These are phyloP conservation scores for Premnoplex brunnescens DNA, from an alignment of 2,797 vertebrate genomes.

Conservation along the genomic window DNA sequence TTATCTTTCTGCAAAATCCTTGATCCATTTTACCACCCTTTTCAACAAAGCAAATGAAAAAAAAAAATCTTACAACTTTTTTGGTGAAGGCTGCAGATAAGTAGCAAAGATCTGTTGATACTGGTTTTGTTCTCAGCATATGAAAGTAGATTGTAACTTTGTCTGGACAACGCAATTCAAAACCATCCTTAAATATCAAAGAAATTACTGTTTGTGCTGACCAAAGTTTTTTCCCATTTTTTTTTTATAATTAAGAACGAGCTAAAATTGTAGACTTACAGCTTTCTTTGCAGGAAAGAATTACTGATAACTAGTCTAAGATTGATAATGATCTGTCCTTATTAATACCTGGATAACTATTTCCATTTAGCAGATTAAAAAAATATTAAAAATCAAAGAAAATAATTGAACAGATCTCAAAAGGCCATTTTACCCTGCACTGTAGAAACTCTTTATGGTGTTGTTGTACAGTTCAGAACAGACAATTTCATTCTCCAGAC, in stretches of 20 bases:
- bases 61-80: background rate
- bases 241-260: background rate
- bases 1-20: background rate
- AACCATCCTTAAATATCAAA: background rate
- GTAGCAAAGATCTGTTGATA: background rate
- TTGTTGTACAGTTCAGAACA: background rate
- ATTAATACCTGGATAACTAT: background rate
- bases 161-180: background rate
- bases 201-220: background rate
- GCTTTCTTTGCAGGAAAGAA: background rate
- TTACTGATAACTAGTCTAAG: background rate
- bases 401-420: background rate
- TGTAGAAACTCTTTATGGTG: background rate
- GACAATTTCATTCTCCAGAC: background rate
- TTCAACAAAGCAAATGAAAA: background rate
- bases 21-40: background rate
- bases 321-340: background rate
- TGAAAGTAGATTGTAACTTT: background rate
- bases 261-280: background rate
- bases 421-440: background rate
- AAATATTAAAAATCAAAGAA: background rate
- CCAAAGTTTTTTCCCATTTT: background rate
- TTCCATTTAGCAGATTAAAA: rapidly evolving
- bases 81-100: background rate
- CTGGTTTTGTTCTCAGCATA: background rate